Evolutionary conservation across 1,140 invertebrate genomes (phyloP).

Genomic region (Zeugodacus cucurbitae): DNA sequence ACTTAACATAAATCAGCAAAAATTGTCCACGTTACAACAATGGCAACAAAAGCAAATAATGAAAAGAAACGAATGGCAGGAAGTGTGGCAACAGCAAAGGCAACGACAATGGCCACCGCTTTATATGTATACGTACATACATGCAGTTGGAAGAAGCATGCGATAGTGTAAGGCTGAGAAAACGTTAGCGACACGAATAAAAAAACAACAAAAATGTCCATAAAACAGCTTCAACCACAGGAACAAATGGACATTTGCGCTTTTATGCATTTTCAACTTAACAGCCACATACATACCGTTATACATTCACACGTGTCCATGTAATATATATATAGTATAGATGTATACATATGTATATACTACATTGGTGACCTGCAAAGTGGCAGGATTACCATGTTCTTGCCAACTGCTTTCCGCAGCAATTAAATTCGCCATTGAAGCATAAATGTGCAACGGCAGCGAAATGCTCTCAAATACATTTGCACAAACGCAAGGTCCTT

Average conservation of each 20-base stretch:
- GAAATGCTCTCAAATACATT: neutral
- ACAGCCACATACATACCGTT: neutral
- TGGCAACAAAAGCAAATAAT: neutral
- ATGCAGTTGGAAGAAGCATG: neutral
- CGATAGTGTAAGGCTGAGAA: neutral
- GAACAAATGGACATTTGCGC: slow-evolving; percentile 17
- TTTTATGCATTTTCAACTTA: slow-evolving; percentile 7
- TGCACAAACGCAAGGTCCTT: neutral
- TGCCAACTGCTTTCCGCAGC: slow-evolving; percentile 31
- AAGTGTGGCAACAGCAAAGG: neutral
- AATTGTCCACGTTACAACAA: neutral
- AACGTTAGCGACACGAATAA: neutral
- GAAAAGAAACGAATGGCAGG: neutral
- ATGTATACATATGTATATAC: neutral
- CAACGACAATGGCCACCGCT: neutral
- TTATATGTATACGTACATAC: neutral
- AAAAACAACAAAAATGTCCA: neutral
- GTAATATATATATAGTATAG: too few relatives aligned
- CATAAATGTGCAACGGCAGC: slow-evolving; percentile 1
- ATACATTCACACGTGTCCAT: too few relatives aligned
- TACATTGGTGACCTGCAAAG: slow-evolving; percentile 16
- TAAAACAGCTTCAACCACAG: neutral
- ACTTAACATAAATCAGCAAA: slow-evolving; percentile 17
- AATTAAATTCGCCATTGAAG: slow-evolving; percentile 33
- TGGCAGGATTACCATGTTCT: slow-evolving; percentile 25